Evolutionary conservation across 2,888 invertebrate genomes (phyloP), one percentile per base, ranked within the genome.

Genomic region (Oscheius onirici): DNA sequence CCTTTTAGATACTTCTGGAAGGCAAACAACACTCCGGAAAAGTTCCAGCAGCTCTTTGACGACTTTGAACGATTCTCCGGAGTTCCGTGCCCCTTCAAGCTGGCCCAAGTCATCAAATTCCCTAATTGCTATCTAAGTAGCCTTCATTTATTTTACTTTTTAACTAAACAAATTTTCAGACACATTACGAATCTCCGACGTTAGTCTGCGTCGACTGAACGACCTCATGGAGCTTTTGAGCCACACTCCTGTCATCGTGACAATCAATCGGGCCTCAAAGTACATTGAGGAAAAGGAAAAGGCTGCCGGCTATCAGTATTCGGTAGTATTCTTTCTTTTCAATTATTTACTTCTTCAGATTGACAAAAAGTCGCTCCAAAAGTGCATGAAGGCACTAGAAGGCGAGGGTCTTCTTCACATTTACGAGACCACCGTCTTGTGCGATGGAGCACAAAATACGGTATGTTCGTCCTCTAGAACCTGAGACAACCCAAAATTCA

Each of bases 81-180:
- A 1, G 54, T 60, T 3, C 57, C 72, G 6, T 86, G 84, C 66
- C 86, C 86, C 3, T 86, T 81, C 74, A 81, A 82, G 58, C 72
- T 83, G 51, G 85, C 81, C 24, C 83, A 84, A 63, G 78, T 81
- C 3, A 69, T 87, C 68, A 85, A 86, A 69, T 86, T 86, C 61
- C 85, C 86, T 0, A 74, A 74, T 5, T 70, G 73, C 24, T 79
- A 81, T 22, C 57, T 86, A 8, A 84, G 85, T 86, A 67, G 82
- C 66, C 55, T 44, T 51, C 49, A 20, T 43, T 60, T 40, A 11
- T 10, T 20, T 26, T n/a, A 44, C 15, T 20, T 24, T 26, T 55
- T 20, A n/a, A 51, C 8, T 54, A 13, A 1, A 24, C 43, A n/a
- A 20, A 57, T 58, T 58, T 49, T 49, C 57, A 85, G 86, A 77